Evolutionary conservation across 2,797 vertebrate species (phyloP).

Genomic region (Sebastolobus alascanus): DNA sequence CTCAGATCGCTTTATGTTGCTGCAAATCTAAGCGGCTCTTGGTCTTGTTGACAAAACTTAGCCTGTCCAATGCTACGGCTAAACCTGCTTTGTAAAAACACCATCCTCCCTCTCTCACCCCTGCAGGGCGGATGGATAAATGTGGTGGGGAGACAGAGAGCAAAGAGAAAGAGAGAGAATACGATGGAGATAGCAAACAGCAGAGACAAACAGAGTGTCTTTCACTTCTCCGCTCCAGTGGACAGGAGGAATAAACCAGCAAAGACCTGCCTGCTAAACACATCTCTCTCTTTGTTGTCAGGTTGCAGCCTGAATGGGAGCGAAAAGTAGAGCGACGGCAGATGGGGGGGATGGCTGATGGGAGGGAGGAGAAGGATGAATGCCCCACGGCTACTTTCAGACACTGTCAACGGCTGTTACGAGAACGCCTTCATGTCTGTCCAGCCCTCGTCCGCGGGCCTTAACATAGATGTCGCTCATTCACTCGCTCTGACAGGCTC

Average conservation of each 20-base stretch:
- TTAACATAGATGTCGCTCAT: slow-evolving; percentile 65
- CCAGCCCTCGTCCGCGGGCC: slow-evolving; percentile 45
- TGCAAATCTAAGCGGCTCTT: slow-evolving; percentile 65
- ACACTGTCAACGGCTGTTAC: slow-evolving; percentile 74
- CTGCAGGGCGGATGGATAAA: slow-evolving; percentile 57
- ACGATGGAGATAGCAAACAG: slow-evolving; percentile 71
- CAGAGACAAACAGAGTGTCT: slow-evolving; percentile 75
- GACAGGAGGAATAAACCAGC: slow-evolving; percentile 76
- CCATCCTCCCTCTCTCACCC: slow-evolving; percentile 32
- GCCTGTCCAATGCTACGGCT: slow-evolving; percentile 55
- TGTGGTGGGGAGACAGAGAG: slow-evolving; percentile 7
- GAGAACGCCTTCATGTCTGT: slow-evolving; percentile 71
- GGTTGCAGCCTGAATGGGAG: slow-evolving; percentile 75
- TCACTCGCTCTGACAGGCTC: slow-evolving; percentile 32
- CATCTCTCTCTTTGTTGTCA: slow-evolving; percentile 82
- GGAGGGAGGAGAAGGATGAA: slow-evolving; percentile 57
- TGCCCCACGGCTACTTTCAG: slow-evolving; percentile 78
- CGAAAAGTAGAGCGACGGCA: slow-evolving; percentile 68
- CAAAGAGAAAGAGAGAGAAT: slow-evolving; percentile 24
- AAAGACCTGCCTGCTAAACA: slow-evolving; percentile 80
- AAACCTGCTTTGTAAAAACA: slow-evolving; percentile 65
- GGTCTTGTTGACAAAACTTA: slow-evolving; percentile 71
- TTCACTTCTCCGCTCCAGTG: slow-evolving; percentile 74
- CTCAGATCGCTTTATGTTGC: slow-evolving; percentile 55
- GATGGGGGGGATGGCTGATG: slow-evolving; percentile 44